A percentile compares a stretch with the other conserved stretches of the same genome.
Conservation (phyloP, 2,797 vertebrate species). For the Crenuchus spilurus region DNA sequence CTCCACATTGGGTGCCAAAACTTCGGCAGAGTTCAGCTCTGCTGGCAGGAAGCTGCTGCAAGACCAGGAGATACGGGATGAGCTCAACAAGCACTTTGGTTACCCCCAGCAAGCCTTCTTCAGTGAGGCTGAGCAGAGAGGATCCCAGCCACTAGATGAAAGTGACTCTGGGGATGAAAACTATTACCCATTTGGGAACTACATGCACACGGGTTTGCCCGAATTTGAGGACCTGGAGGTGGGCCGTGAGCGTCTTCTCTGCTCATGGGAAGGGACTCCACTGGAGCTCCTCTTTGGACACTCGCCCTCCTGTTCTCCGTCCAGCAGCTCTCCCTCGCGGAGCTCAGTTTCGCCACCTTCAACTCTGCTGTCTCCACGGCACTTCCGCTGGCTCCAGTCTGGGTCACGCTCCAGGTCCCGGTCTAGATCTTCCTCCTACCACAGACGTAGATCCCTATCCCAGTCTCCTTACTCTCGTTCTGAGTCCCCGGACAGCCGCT, state of each 20-base stretch:
- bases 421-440: slow-evolving; percentile 86
- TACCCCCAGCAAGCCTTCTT: slow-evolving; percentile 89
- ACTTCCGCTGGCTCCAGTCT: slow-evolving; percentile 67
- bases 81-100: slow-evolving; percentile 99
- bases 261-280: slow-evolving; percentile 92
- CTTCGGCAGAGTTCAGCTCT: slow-evolving; percentile 56
- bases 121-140: slow-evolving; percentile 73
- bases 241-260: slow-evolving; percentile 83
- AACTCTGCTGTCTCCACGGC: slow-evolving; percentile 78
- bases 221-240: slow-evolving; percentile 85
- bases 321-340: slow-evolving; percentile 93
- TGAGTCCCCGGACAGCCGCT: slow-evolving; percentile 74
- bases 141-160: slow-evolving; percentile 77
- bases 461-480: slow-evolving; percentile 92
- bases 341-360: slow-evolving; percentile 90
- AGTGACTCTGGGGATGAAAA: slow-evolving; percentile 81
- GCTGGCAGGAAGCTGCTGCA: slow-evolving; percentile 89
- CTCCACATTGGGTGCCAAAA: slow-evolving; percentile 58
- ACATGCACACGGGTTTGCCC: slow-evolving; percentile 89
- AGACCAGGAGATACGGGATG: slow-evolving; percentile 96
- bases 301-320: slow-evolving; percentile 93
- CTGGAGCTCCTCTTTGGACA: slow-evolving; percentile 91
- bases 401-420: slow-evolving; percentile 69
- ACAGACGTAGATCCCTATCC: slow-evolving; percentile 92
- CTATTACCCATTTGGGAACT: slow-evolving; percentile 84